Evolutionary conservation across 2,888 invertebrate species (phyloP), one percentile per base, ranked within the genome.

Genomic region (Pocota personata): DNA sequence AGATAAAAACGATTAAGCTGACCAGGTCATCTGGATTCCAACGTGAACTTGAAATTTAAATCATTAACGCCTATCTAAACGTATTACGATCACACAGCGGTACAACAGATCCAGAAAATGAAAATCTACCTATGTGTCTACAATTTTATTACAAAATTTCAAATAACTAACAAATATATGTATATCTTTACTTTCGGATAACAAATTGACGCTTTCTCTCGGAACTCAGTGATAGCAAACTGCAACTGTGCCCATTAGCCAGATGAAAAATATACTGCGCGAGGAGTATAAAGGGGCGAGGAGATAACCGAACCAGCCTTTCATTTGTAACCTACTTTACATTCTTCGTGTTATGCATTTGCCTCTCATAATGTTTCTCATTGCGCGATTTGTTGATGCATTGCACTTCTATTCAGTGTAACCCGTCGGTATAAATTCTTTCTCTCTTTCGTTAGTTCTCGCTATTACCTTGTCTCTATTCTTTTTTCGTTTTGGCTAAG

Each of bases 321-420:
- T 71, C 71, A 58, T 71, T 71, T 71, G 71, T 58, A 58, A 72
- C 58, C 71, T 72, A 72, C 48, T 58, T 72, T 72, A 48, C 8
- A 58, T 48, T 35, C 35, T 58, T 58, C 58, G 24, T 72, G 46
- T 72, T 72, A 71, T 72, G 58, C 58, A 58, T 58, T 72, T 60
- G 16, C 58, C 55, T 58, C 46, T 58, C 46, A 60, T 72, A 72
- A 72, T 60, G 58, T 35, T 30, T 12, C 48, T 58, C 32, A 35
- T 58, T 71, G 58, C 12, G 67, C 37, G 37, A 8, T 40, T 52
- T 52, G 30, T 32, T 43, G 37, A 8, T 50, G 37, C 14, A 67
- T 50, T 52, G 40, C 35, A 21, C 50, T 52, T 37, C 3, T 37
- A n/a, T 37, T 37, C 4, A 8, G 19, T 50, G 35, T 7, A 48